phyloP scores from a whole-genome alignment of 2,888 invertebrate species.

The Andrena praecox region DNA sequence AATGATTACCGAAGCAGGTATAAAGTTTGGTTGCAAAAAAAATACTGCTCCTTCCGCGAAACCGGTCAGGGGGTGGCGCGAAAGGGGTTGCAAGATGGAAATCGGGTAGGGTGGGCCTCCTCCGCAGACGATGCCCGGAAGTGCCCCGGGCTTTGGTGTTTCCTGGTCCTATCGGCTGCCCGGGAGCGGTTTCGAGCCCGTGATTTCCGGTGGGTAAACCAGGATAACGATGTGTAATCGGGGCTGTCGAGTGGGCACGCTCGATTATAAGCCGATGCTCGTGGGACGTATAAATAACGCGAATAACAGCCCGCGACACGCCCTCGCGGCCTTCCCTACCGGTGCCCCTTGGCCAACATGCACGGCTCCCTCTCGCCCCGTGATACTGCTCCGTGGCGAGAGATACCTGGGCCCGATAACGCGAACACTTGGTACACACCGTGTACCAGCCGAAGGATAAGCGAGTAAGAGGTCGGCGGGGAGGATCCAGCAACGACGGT shows the following conservation, averaged over 20 bases:
- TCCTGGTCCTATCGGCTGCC: conserved; percentile 59
- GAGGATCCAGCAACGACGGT: conserved; percentile 6
- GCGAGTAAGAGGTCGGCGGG: background rate
- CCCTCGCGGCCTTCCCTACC: conserved; percentile 20
- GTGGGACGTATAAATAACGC: conserved; percentile 83
- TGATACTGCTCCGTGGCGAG: conserved; percentile 14
- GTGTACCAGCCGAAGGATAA: conserved; percentile 23
- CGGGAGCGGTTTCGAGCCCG: conserved; percentile 69
- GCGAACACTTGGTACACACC: conserved; percentile 3
- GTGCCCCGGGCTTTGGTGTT: conserved; percentile 54
- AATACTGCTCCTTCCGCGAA: background rate
- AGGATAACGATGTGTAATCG: conserved; percentile 84
- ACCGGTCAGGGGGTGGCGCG: background rate
- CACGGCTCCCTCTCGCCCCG: conserved; percentile 1
- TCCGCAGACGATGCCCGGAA: conserved; percentile 50
- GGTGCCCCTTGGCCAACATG: conserved; percentile 1
- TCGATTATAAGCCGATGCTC: conserved; percentile 81
- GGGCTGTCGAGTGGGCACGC: conserved; percentile 74
- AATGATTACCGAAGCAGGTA: too few species aligned
- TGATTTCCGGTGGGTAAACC: conserved; percentile 83
- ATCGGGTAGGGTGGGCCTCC: conserved; percentile 29
- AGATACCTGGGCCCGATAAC: conserved; percentile 57
- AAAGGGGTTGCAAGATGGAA: background rate
- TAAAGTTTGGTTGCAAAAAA: too few species aligned
- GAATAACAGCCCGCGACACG: conserved; percentile 75